Evolutionary conservation across 2,888 invertebrate genomes (phyloP), one percentile per base, ranked within the genome.

Genomic region (Meta bourneti): DNA sequence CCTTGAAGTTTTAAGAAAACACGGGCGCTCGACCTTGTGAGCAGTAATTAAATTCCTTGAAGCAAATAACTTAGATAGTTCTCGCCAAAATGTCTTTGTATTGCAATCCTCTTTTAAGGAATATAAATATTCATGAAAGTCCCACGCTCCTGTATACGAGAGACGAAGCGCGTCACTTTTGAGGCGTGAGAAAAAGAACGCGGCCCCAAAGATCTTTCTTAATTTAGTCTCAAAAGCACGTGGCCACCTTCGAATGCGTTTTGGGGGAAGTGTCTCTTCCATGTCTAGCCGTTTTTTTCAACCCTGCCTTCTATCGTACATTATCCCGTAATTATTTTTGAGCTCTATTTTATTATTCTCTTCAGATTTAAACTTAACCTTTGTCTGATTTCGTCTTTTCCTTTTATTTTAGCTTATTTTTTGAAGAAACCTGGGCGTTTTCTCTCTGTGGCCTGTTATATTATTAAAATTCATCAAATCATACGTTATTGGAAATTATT

Each of bases 41-140:
- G n/a, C 16, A n/a, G 54, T 75, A 88, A 88, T 88, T 81, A 81
- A 88, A 88, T 81, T 88, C 88, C 61, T 75, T 19, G n/a, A 80
- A 77, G 74, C 54, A 80, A 88, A 81, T 81, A 88, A 75, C 52
- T 48, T 34, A 20, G 20, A 48, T 48, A n/a, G 54, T 72, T 87
- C 71, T 79, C 87, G 80, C 87, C 87, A 87, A 80, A 77, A 80
- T 72, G 72, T 19, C 54, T 71, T 80, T 80, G 87, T 79, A 49
- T 71, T 54, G 34, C 48, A 71, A 61, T 78, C 19, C 74, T 81
- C 48, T 72, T 74, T n/a, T 61, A n/a, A 6, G 48, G 69, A 69
- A 61, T 75, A 81, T 88, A 88, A 88, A 88, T 88, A 88, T 88
- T 88, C 81, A 88, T 88, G 48, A 81, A 16, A 13, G 48, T 6